These are phyloP conservation scores for Aphelinus atriplicis DNA, from an alignment of 1,140 invertebrate species.

Conservation along the genomic window DNA sequence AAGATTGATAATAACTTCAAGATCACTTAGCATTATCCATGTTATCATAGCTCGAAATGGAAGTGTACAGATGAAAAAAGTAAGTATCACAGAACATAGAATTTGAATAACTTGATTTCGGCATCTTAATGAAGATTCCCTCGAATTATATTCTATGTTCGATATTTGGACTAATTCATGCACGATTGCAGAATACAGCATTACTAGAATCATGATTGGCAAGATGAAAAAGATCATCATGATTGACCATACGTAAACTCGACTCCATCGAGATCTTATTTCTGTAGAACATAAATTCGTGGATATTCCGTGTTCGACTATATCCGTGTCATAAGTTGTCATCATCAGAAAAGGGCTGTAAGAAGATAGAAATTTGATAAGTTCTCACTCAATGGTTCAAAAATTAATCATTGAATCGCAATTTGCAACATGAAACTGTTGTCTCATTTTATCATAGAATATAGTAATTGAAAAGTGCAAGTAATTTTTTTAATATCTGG, in stretches of 20 bases:
- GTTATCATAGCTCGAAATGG: conserved; percentile 86
- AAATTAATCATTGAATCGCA: no score
- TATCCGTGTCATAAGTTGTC: conserved; percentile 62
- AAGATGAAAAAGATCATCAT: conserved; percentile 79
- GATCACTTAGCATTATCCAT: conserved; percentile 78
- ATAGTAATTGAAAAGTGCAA: no score
- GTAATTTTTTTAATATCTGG: no score
- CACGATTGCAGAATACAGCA: conserved; percentile 81
- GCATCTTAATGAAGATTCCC: conserved; percentile 71
- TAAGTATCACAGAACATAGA: conserved; percentile 83
- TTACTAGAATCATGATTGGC: conserved; percentile 78
- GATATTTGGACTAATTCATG: conserved; percentile 75
- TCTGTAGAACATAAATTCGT: conserved; percentile 75
- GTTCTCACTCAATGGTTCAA: no score
- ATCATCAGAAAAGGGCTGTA: conserved; percentile 71
- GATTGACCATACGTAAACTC: conserved; percentile 77
- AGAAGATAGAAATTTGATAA: neutral
- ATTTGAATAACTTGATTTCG: conserved; percentile 80
- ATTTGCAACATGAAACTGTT: no score
- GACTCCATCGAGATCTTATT: conserved; percentile 74
- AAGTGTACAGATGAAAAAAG: conserved; percentile 87
- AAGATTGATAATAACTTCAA: conserved; percentile 69
- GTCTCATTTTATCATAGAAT: no score
- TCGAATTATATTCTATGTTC: conserved; percentile 68
- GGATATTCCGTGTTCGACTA: conserved; percentile 64